Conservation (phyloP, 2,113 vertebrate species). For the Dicerorhinus sumatrensis region DNA sequence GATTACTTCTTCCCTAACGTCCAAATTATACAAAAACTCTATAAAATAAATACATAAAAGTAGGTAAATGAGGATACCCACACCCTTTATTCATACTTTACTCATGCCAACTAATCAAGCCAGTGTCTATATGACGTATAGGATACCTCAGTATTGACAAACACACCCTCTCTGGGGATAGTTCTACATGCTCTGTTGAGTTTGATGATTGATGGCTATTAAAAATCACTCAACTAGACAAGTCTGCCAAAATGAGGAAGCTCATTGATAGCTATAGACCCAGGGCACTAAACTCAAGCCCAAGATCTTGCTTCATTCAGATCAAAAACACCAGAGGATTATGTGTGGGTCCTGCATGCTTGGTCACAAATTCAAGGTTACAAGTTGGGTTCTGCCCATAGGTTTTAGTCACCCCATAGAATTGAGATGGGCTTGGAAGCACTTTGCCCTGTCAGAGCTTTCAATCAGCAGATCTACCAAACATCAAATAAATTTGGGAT, state of each 20-base stretch:
- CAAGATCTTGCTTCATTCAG: background rate
- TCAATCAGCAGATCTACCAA: constrained; percentile 38
- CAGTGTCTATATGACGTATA: background rate
- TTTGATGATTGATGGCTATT: background rate
- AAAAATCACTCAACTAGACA: constrained; percentile 29
- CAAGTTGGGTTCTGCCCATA: constrained; percentile 33
- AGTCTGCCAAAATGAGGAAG: background rate
- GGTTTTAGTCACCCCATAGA: constrained; percentile 60
- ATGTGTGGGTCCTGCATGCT: background rate
- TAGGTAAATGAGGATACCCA: background rate
- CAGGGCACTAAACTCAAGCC: background rate
- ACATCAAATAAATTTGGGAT: constrained; percentile 79
- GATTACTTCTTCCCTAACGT: background rate
- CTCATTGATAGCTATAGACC: background rate
- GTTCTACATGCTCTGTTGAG: background rate
- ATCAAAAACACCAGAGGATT: background rate
- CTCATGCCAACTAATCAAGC: background rate
- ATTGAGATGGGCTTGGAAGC: constrained; percentile 46
- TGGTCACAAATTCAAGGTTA: constrained; percentile 50
- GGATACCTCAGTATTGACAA: background rate
- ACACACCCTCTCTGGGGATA: background rate
- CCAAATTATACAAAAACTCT: constrained; percentile 28
- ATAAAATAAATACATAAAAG: constrained; percentile 39
- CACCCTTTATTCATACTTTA: constrained; percentile 9
- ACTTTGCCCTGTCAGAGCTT: constrained; percentile 42